phyloP scores from a whole-genome alignment of 2,888 invertebrate species.

The Cryptocephalus moraei region DNA sequence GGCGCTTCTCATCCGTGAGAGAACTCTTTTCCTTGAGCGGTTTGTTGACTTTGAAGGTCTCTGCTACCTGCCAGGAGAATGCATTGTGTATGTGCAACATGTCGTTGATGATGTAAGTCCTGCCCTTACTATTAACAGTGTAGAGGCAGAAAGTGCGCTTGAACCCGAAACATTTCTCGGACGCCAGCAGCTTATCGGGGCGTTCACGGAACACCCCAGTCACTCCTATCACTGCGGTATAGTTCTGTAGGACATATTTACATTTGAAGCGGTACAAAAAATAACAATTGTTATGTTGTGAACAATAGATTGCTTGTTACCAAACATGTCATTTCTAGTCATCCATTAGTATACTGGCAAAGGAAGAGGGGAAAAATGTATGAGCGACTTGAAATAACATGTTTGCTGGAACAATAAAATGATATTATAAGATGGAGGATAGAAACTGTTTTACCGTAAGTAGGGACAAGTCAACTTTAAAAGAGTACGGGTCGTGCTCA shows the following conservation, averaged over 20 bases:
- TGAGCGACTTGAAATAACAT: too few relatives aligned
- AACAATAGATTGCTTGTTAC: too few relatives aligned
- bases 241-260: conserved; percentile 28
- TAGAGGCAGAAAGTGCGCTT: conserved; percentile 47
- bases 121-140: conserved; percentile 40
- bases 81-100: conserved; percentile 49
- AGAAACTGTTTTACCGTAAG: too few relatives aligned
- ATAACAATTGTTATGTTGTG: too few relatives aligned
- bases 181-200: conserved; percentile 31
- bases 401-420: too few relatives aligned
- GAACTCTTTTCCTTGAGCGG: conserved; percentile 14
- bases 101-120: conserved; percentile 59
- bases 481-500: conserved; percentile 55
- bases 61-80: conserved; percentile 19
- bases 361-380: too few relatives aligned
- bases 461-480: conserved; percentile 53
- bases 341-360: too few relatives aligned
- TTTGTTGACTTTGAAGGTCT: conserved; percentile 23
- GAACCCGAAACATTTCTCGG: conserved; percentile 45
- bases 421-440: too few relatives aligned
- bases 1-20: conserved; percentile 21
- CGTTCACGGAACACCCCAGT: conserved; percentile 57
- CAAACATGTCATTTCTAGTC: too few relatives aligned
- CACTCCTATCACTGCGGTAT: conserved; percentile 46
- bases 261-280: too few relatives aligned